Evolutionary conservation across 2,888 invertebrate species (phyloP), one percentile per base, ranked within the genome.

Genomic region (Diaprepes abbreviatus): DNA sequence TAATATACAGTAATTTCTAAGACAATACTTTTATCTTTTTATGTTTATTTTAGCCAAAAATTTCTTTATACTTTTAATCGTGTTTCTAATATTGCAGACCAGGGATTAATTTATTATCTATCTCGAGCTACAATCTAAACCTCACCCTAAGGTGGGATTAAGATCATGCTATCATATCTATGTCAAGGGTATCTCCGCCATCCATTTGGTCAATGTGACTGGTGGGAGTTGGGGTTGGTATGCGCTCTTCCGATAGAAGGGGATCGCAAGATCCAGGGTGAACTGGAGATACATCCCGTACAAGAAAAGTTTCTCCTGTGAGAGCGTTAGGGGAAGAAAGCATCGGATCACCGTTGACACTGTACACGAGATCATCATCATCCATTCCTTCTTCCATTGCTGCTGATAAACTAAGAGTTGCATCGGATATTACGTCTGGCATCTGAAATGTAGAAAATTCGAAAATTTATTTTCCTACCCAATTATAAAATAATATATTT

Each of bases 321-420:
- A 89, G 84, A 9, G 88, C 87, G 76, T 87, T 86, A 36, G 85
- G 85, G 50, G 84, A 86, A 55, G 82, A 84, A 40, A 87, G 75
- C 78, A 87, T 84, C 35, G 86, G 85, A 76, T 87, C 87, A 64
- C 85, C 84, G 17, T 81, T 81, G 31, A 81, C 79, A 38, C 64
- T 82, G 55, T 82, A 83, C 6, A 81, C 82, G 35, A 84, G 81
- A 66, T 84, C 84, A 72, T 84, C 84, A 66, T 83, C 83, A 68
- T 85, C 85, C 84, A 85, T 85, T 54, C 90, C 83, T 79, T 91
- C 91, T 74, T 91, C 90, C 81, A 90, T 87, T 75, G 88, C 88
- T 76, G 88, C 88, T 66, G 88, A 86, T 76, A 89, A 84, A 77
- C 87, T 88, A 74, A 89, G 81, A 52, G 87, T 85, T 14, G 87